Conservation (phyloP, 2,797 vertebrate genomes). For the Limnodromus scolopaceus region DNA sequence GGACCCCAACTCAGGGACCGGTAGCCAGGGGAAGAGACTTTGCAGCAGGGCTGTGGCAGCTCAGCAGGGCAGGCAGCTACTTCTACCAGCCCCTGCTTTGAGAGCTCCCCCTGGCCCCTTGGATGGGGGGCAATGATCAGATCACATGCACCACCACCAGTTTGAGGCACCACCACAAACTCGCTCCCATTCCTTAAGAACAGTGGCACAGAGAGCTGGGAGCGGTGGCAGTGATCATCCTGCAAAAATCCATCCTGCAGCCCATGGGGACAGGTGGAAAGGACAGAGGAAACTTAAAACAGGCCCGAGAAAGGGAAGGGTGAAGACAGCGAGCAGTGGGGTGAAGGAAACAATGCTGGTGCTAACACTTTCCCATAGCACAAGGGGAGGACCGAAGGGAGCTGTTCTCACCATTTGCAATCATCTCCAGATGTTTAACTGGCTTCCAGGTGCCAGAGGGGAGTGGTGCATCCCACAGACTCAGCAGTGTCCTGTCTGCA, state of each 20-base stretch:
- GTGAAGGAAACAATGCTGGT: background rate
- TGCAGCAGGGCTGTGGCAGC: background rate
- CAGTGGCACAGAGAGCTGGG: background rate
- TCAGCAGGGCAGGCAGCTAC: background rate
- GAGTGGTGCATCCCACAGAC: accelerated
- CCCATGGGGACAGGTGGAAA: background rate
- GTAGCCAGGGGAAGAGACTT: background rate
- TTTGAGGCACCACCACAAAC: background rate
- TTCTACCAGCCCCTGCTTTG: background rate
- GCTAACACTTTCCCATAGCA: background rate
- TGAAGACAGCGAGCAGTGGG: background rate
- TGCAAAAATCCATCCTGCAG: background rate
- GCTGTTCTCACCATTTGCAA: background rate
- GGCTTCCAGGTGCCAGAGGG: background rate
- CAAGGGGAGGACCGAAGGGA: background rate
- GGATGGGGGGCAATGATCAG: background rate
- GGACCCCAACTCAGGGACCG: too few species aligned
- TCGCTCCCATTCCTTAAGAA: background rate
- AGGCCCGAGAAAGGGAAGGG: background rate
- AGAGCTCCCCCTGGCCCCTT: background rate
- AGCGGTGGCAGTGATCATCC: background rate
- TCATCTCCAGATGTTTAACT: background rate
- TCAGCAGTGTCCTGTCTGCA: background rate
- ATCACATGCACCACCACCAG: background rate
- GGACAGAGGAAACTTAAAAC: background rate